phyloP scores from a whole-genome alignment of 1,140 invertebrate genomes.

The Brachionus paranguensis region DNA sequence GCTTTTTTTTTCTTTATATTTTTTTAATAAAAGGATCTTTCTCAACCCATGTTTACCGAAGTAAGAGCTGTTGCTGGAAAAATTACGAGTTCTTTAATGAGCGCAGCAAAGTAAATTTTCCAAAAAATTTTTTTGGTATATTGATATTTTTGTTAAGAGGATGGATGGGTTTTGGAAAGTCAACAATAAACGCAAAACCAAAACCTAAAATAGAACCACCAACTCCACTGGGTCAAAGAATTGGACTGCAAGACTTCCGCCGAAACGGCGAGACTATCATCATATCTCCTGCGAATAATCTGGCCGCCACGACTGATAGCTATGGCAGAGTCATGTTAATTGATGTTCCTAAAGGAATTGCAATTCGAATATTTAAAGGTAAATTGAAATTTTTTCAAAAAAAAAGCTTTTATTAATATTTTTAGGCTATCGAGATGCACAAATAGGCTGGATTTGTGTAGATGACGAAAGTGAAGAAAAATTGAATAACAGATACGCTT shows the following conservation, averaged over 20 bases:
- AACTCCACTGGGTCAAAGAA: conserved; percentile 57
- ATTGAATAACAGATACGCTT: conserved; percentile 54
- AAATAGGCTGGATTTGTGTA: conserved; percentile 72
- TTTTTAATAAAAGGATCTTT: conserved; percentile 61
- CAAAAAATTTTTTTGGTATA: neutral
- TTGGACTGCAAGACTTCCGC: conserved; percentile 75
- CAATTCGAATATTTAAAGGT: conserved; percentile 82
- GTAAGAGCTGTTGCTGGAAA: conserved; percentile 81
- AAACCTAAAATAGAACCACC: conserved; percentile 58
- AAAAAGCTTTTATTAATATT: conserved; percentile 45
- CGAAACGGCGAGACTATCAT: conserved; percentile 67
- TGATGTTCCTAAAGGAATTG: conserved; percentile 71
- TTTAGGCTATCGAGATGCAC: conserved; percentile 72
- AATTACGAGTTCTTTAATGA: conserved; percentile 68
- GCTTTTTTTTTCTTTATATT: neutral
- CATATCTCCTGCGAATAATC: conserved; percentile 70
- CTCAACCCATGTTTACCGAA: conserved; percentile 67
- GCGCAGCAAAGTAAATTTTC: conserved; percentile 69
- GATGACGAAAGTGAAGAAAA: conserved; percentile 58
- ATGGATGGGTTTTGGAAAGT: conserved; percentile 53
- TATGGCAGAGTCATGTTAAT: conserved; percentile 77
- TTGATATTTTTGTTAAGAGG: conserved; percentile 49
- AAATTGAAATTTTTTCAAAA: conserved; percentile 42
- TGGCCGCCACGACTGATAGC: conserved; percentile 74
- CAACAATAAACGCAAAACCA: conserved; percentile 47